Conservation (phyloP, 2,113 vertebrate genomes). For the Eolophus roseicapilla region DNA sequence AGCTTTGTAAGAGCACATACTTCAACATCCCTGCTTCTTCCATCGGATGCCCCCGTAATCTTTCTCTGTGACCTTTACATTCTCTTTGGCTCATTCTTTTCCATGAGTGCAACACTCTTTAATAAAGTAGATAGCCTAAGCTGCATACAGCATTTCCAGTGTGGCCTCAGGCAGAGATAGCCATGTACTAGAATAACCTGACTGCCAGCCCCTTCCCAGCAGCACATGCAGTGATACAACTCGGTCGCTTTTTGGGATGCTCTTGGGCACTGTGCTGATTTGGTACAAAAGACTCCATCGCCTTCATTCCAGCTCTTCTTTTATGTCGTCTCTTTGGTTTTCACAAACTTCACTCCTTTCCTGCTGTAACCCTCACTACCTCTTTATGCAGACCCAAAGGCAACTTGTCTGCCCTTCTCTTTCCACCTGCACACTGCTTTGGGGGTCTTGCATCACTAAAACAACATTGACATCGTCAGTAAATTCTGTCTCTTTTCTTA, state of each 20-base stretch:
- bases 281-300: background rate
- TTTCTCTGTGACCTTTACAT: constrained; percentile 2
- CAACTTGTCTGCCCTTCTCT: background rate
- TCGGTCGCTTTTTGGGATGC: background rate
- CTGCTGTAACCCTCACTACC: background rate
- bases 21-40: background rate
- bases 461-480: background rate
- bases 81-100: background rate
- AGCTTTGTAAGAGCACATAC: background rate
- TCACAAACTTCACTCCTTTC: background rate
- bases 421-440: background rate
- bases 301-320: background rate
- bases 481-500: background rate
- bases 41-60: background rate
- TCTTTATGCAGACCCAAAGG: background rate
- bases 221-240: background rate
- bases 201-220: background rate
- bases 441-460: background rate
- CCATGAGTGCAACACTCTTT: background rate
- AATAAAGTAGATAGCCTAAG: background rate
- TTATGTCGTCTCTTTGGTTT: background rate
- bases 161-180: background rate
- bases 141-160: background rate
- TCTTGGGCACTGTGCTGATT: background rate
- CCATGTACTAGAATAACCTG: background rate